Percentiles rank a stretch among this genome's conserved stretches.
phyloP scores from a whole-genome alignment of 1,140 invertebrate genomes.

The Drosophila paulistorum region DNA sequence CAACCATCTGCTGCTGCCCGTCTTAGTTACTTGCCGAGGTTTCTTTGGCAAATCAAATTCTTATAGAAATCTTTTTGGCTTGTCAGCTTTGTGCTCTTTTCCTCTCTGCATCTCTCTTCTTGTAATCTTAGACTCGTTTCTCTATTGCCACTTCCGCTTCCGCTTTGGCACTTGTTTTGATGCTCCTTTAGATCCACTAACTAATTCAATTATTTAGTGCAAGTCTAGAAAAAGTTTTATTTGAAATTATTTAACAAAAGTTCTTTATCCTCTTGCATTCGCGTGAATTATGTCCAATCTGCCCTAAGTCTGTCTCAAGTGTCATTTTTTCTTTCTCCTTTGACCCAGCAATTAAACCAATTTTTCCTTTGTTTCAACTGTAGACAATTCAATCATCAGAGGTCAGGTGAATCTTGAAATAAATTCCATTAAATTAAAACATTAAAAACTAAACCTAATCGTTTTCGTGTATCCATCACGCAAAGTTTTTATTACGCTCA shows the following conservation, averaged over 20 bases:
- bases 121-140: not conserved
- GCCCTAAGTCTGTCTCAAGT: slow-evolving; percentile 55
- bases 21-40: slow-evolving; percentile 28
- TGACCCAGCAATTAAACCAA: slow-evolving; percentile 28
- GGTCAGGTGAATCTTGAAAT: slow-evolving; percentile 30
- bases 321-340: slow-evolving; percentile 59
- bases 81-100: slow-evolving; percentile 11
- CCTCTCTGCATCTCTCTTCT: not conserved
- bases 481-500: slow-evolving; percentile 58
- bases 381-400: not conserved
- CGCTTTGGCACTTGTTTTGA: slow-evolving; percentile 78
- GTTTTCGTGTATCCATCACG: slow-evolving; percentile 66
- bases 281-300: slow-evolving; percentile 53
- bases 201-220: slow-evolving; percentile 61
- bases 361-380: not conserved
- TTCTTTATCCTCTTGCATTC: slow-evolving; percentile 21
- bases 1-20: not conserved
- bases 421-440: slow-evolving; percentile 60
- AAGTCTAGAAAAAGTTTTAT: slow-evolving; percentile 66
- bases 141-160: slow-evolving; percentile 64
- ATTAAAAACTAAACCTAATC: slow-evolving; percentile 64
- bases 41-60: slow-evolving; percentile 66
- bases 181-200: slow-evolving; percentile 21
- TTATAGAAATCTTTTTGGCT: slow-evolving; percentile 62
- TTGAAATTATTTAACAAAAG: slow-evolving; percentile 64